Evolutionary conservation across 2,797 vertebrate species (phyloP), one percentile per base, ranked within the genome.

Genomic region (Microctenopoma steveboyesi): DNA sequence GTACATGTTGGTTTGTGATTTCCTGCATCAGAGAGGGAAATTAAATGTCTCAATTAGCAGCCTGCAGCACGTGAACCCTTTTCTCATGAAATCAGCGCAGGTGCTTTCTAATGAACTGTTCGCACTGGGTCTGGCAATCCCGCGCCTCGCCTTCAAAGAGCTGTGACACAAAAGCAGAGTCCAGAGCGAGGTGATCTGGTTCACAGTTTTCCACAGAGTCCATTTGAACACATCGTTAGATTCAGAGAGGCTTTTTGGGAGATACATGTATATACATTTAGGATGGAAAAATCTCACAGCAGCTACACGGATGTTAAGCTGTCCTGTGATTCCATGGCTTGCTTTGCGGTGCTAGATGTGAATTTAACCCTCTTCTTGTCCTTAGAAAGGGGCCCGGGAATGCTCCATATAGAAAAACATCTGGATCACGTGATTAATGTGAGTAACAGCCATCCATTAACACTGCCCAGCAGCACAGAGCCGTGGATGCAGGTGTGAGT

Each of bases 401-500:
- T 28, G 28, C 64, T 78, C 40, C 25, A n/a, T 78, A 70, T 74
- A 74, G 86, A 87, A 87, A 72, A 83, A 88, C 91, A 92, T 86
- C 85, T 91, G 90, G 86, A 70, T 53, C 81, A 63, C 72, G 80
- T 87, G 86, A 86, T 84, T 85, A 85, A 93, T 90, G 86, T 28
- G 83, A 89, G 88, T 85, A 89, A 72, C 91, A 89, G 86, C 13
- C 69, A 56, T 43, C 52, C 61, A 65, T 80, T 83, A 80, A 78
- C 70, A 81, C 66, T 64, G 70, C 70, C 64, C 62, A 72, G 77
- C 62, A 60, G 78, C 43, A 76, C 8, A 81, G 65, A 49, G 28
- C 46, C 30, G 58, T 72, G 78, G 60, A 43, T 84, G 87, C 89
- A 92, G 91, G 92, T 93, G 92, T 83, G 84, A 88, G 89, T 61